Conservation (phyloP, 2,797 vertebrate species). For the Micrastur ruficollis region DNA sequence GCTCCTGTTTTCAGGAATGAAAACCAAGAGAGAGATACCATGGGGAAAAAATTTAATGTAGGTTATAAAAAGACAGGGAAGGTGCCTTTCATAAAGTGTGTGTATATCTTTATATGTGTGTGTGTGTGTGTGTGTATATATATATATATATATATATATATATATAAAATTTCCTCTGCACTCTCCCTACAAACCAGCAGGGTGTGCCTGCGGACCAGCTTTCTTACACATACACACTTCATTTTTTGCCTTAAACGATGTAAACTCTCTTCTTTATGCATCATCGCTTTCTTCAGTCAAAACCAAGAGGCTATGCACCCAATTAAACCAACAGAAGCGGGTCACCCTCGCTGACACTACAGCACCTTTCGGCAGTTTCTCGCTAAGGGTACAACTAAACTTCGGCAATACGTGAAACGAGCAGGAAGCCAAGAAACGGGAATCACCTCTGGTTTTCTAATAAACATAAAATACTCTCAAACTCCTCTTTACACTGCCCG, state of each 20-base stretch:
- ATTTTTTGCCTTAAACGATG: neutral
- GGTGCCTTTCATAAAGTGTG: neutral
- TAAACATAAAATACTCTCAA: neutral
- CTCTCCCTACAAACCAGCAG: constrained; percentile 65
- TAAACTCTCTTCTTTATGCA: neutral
- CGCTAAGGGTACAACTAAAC: neutral
- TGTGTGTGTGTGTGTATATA: too few species aligned
- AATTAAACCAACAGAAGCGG: neutral
- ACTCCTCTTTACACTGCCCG: neutral
- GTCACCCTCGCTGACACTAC: neutral
- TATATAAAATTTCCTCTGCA: constrained; percentile 10
- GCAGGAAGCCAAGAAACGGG: neutral
- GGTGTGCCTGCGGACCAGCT: constrained; percentile 55
- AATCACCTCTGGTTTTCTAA: neutral
- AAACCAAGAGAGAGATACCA: neutral
- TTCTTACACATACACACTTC: neutral
- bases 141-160: too few species aligned
- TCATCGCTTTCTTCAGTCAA: neutral
- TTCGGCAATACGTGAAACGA: neutral
- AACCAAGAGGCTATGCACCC: neutral
- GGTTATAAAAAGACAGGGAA: neutral
- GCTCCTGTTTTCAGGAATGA: neutral
- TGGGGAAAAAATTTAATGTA: neutral
- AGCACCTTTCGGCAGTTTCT: neutral
- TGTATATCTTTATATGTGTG: too few species aligned